Conservation (phyloP, 2,797 vertebrate genomes). For the Emys orbicularis region DNA sequence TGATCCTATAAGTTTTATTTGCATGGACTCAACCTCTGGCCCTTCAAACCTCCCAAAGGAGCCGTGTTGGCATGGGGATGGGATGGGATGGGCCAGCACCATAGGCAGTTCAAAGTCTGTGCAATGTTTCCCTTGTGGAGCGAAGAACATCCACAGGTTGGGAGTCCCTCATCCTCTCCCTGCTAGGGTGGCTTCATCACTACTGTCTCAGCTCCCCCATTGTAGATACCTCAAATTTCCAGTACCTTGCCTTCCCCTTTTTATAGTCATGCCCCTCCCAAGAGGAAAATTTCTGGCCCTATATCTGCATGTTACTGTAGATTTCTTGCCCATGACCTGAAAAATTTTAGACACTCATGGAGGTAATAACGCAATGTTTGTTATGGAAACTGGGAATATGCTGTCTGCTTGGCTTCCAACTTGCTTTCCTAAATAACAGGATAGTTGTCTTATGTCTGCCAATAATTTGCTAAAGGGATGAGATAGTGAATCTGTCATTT, state of each 20-base stretch:
- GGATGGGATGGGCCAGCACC: not conserved
- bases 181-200: not conserved
- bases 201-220: not conserved
- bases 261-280: not conserved
- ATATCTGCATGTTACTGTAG: slow-evolving; percentile 23
- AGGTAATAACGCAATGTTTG: slow-evolving; percentile 5
- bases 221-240: slow-evolving; percentile 19
- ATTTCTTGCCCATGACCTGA: slow-evolving; percentile 18
- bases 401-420: slow-evolving; percentile 34
- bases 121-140: slow-evolving; percentile 9
- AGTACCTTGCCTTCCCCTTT: slow-evolving; percentile 19
- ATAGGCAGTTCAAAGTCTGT: slow-evolving; percentile 21
- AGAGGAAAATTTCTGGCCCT: not conserved
- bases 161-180: not conserved
- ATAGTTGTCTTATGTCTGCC: not conserved
- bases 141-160: not conserved
- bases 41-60: slow-evolving; percentile 33
- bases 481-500: not conserved
- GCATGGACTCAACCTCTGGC: not conserved
- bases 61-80: not conserved
- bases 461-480: slow-evolving; percentile 9
- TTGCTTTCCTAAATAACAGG: not conserved
- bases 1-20: slow-evolving; percentile 49
- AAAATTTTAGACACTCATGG: not conserved
- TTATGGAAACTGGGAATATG: not conserved